Evolutionary conservation across 2,888 invertebrate genomes (phyloP), one percentile per base, ranked within the genome.

Genomic region (Drosophila stalkeri): DNA sequence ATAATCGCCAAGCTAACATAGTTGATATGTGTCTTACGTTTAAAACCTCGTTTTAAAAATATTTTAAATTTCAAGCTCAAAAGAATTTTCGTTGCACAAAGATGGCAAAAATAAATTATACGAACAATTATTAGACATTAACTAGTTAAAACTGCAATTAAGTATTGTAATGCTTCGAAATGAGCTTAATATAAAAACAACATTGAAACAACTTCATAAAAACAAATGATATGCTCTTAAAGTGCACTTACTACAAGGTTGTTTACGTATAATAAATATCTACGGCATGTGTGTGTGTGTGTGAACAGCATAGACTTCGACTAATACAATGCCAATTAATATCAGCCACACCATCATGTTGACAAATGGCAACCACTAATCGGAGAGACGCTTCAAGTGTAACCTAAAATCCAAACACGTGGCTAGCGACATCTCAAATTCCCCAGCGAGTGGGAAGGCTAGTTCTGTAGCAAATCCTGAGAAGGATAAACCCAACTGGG

Each of bases 331-430:
- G 75, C 72, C 88, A 89, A 87, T 89, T 86, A 89, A 88, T 90
- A 72, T 72, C 65, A 71, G 66, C 65, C 81, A 74, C 79, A 80
- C 86, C 74, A 78, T 75, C 81, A 77, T 66, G 80, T 79, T 90
- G 90, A 90, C 89, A 91, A 90, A 90, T 91, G 89, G 80, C 77
- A 74, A 66, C 33, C 74, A 84, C 91, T 87, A 90, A 89, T 90
- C 82, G 78, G 60, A 71, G 77, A 69, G 73, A 66, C 59, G 61
- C 57, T 84, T 64, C 56, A 61, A 77, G 61, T 82, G 77, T 74
- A 82, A 81, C 77, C 77, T 75, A 72, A 80, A 88, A 86, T 86
- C 86, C 73, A 74, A 79, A 64, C 89, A 90, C 88, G 85, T 88
- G 88, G 75, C 88, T 64, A 69, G 46, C 64, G 56, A 62, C 27